phyloP scores from a whole-genome alignment of 2,113 vertebrate genomes.

The Python bivittatus region DNA sequence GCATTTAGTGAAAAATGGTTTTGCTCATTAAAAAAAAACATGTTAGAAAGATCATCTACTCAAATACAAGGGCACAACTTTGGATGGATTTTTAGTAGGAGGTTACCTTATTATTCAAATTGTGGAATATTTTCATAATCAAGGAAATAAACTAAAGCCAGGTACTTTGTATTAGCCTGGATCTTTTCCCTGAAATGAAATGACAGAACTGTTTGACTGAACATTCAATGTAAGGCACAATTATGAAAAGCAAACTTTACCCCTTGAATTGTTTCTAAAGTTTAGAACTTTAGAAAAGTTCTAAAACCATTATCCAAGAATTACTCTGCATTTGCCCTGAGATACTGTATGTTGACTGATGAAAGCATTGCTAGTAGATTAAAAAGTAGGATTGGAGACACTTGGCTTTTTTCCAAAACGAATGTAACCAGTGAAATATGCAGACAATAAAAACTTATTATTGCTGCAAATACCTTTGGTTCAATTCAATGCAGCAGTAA shows the following conservation, averaged over 20 bases:
- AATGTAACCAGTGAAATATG: slow-evolving; percentile 72
- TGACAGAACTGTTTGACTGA: not conserved
- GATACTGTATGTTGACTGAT: slow-evolving; percentile 62
- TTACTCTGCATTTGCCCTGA: slow-evolving; percentile 47
- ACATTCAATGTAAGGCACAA: slow-evolving; percentile 22
- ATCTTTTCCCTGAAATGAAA: not conserved
- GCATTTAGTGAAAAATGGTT: not conserved
- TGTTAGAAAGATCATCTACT: slow-evolving; percentile 29
- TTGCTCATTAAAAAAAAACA: slow-evolving; percentile 8
- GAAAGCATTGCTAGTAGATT: slow-evolving; percentile 50
- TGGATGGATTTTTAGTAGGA: not conserved
- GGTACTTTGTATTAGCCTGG: slow-evolving; percentile 24
- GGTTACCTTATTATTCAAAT: slow-evolving; percentile 2
- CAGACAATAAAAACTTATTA: slow-evolving; percentile 78
- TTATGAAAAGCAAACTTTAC: slow-evolving; percentile 22
- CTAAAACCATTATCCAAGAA: slow-evolving; percentile 47
- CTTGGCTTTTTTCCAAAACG: slow-evolving; percentile 74
- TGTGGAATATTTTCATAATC: slow-evolving; percentile 34
- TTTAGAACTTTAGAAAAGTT: too few relatives aligned
- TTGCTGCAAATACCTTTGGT: slow-evolving; percentile 61
- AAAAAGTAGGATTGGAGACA: slow-evolving; percentile 64
- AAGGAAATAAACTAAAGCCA: slow-evolving; percentile 28
- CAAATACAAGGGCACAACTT: not conserved
- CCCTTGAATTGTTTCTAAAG: slow-evolving; percentile 37
- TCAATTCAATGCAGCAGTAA: slow-evolving; percentile 48